Evolutionary conservation across 2,113 vertebrate genomes (phyloP).

Genomic region (Acanthochromis polyacanthus): DNA sequence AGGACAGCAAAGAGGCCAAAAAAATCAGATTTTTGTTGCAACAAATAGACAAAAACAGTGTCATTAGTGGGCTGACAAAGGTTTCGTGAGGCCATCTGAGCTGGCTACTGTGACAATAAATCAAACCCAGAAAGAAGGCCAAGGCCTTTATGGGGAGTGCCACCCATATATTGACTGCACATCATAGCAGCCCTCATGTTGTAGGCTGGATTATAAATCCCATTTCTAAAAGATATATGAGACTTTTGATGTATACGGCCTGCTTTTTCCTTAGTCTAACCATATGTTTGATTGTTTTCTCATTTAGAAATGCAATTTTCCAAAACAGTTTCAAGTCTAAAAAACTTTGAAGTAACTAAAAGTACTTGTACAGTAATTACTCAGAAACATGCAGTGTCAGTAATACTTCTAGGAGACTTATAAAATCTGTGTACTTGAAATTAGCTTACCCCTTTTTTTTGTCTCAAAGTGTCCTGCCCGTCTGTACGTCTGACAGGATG

Average conservation of each 20-base stretch:
- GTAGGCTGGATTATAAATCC: conserved; percentile 74
- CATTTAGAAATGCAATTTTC: conserved; percentile 16
- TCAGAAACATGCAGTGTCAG: conserved; percentile 7
- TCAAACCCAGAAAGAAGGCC: conserved; percentile 85
- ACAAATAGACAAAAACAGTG: conserved; percentile 82
- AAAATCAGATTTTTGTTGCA: conserved; percentile 15
- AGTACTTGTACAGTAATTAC: background rate
- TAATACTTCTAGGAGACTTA: background rate
- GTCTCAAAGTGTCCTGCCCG: conserved; percentile 40
- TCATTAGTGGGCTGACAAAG: conserved; percentile 86
- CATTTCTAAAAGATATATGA: conserved; percentile 69
- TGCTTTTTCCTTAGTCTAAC: conserved; percentile 26
- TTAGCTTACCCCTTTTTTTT: conserved; percentile 71
- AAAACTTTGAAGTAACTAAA: background rate
- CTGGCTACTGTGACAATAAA: conserved; percentile 85
- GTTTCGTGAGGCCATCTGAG: conserved; percentile 86
- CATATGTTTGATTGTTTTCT: background rate
- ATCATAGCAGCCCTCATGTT: conserved; percentile 69
- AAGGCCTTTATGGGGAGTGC: conserved; percentile 83
- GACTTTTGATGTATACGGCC: conserved; percentile 53
- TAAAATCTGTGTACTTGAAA: conserved; percentile 39
- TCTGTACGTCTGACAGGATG: conserved; percentile 50
- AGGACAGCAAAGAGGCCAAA: background rate
- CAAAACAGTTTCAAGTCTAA: conserved; percentile 12
- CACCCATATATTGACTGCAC: conserved; percentile 84